Evolutionary conservation across 1,140 invertebrate genomes (phyloP).

Genomic region (Sogatella furcifera): DNA sequence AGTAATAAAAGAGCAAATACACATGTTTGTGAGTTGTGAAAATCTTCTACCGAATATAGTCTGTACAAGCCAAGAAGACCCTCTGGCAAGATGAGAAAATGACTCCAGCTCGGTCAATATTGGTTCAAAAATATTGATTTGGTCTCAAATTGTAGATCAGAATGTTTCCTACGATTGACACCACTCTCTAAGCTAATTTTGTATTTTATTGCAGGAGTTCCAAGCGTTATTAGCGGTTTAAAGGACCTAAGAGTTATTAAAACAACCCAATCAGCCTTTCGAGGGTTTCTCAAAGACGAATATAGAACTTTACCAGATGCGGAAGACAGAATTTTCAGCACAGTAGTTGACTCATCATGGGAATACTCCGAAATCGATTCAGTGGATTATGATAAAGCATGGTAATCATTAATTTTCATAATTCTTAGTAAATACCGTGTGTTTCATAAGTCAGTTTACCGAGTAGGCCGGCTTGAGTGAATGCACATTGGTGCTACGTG

Average conservation of each 20-base stretch:
- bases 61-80: too few species aligned
- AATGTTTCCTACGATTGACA: too few species aligned
- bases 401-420: conserved; percentile 29
- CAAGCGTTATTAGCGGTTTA: conserved; percentile 48
- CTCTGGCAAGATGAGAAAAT: too few species aligned
- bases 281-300: conserved; percentile 63
- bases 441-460: too few species aligned
- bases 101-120: too few species aligned
- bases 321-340: conserved; percentile 61
- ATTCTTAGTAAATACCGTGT: background rate
- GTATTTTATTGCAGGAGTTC: conserved; percentile 34
- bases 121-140: too few species aligned
- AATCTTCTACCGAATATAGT: too few species aligned
- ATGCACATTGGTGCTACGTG: too few species aligned
- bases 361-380: conserved; percentile 46
- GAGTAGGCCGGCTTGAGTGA: too few species aligned
- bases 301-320: conserved; percentile 58
- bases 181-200: background rate
- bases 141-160: too few species aligned
- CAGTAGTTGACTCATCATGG: conserved; percentile 58
- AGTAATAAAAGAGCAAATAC: too few species aligned
- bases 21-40: too few species aligned
- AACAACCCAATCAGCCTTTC: conserved; percentile 66
- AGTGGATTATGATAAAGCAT: conserved; percentile 53
- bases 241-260: conserved; percentile 56